Evolutionary conservation across 1,140 invertebrate genomes (phyloP).

Genomic region (Drosophila leontia): DNA sequence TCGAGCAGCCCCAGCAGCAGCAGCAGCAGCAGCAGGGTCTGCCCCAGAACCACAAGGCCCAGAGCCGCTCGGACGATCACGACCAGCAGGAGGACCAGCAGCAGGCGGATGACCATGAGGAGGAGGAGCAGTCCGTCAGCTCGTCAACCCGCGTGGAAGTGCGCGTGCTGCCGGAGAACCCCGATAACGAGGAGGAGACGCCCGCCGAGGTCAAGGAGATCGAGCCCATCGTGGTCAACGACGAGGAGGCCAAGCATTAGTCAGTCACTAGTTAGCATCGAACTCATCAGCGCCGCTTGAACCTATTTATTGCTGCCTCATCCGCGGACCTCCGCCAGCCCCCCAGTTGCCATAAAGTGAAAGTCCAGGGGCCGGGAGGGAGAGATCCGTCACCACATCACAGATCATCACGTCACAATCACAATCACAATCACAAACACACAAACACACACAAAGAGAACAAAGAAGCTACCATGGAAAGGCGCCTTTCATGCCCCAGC

Average conservation of each 20-base stretch:
- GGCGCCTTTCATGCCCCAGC: constrained; percentile 39
- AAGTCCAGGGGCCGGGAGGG: constrained; percentile 36
- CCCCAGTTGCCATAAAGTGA: constrained; percentile 59
- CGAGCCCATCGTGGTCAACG: constrained; percentile 65
- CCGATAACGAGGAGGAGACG: constrained; percentile 55
- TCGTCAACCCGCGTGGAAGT: constrained; percentile 60
- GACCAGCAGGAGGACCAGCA: constrained; percentile 14
- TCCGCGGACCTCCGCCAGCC: constrained; percentile 17
- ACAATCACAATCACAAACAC: neutral
- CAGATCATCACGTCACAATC: constrained; percentile 6
- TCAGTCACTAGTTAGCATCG: constrained; percentile 63
- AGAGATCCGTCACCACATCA: neutral
- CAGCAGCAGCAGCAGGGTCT: constrained; percentile 41
- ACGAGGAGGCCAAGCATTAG: constrained; percentile 67
- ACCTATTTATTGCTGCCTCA: constrained; percentile 63
- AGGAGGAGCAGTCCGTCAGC: constrained; percentile 34
- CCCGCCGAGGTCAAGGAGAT: constrained; percentile 59
- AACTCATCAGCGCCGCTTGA: constrained; percentile 59
- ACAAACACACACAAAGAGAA: constrained; percentile 26
- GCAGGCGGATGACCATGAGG: constrained; percentile 13
- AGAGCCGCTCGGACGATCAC: constrained; percentile 74
- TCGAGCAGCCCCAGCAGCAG: constrained; percentile 87
- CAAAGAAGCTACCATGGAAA: constrained; percentile 48
- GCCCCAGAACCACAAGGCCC: constrained; percentile 61
- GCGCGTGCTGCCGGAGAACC: constrained; percentile 49